Base-by-base conservation (phyloP, 1,140 invertebrate genomes). In the Drosophila neocordata region DNA sequence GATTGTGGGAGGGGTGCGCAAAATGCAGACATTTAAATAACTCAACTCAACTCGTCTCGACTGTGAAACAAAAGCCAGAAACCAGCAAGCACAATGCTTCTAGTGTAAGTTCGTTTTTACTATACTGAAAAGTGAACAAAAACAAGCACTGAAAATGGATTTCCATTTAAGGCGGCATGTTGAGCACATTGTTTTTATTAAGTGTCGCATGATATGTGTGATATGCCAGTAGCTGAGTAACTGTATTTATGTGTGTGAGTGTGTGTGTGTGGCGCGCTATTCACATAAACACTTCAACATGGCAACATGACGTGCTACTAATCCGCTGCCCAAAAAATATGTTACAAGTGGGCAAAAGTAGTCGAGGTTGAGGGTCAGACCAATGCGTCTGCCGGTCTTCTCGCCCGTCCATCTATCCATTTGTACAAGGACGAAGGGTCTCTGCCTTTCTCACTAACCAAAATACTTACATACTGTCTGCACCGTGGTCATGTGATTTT, bases 151-250 rank as follows among this genome's bases (percentile, higher is more conserved):
- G 69, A 89, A 90, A 90, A 88, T 87, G 85, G 84, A 90, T 90
- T 89, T 90, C 89, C 84, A 91, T 91, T 91, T 90, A 89, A 79
- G 77, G 77, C 79, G 79, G 83, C 79, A 83, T 84, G 76, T 82
- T 81, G 83, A 79, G 83, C 72, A 83, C 87, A 90, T 91, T 91
- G 89, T 91, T 91, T 91, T 91, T 91, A 91, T 91, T 91, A 90
- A 90, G 89, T 90, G 89, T 89, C 89, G 82, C 82, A 84, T 89
- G 82, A 79, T 89, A 81, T 79, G 64, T 80, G 70, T 38, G 77
- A 65, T 79, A 87, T 72, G 73, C 65, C 76, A 18, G 53, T 55
- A 63, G 35, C n/a, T 52, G 41, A 8, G 35, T n/a, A 37, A 37
- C 31, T 71, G 61, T 51, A 56, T 48, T 27, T 63, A 1, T 61